Percentiles rank a stretch among this genome's conserved stretches.
These are phyloP conservation scores for Drosophila macrospina DNA, from an alignment of 2,888 invertebrate species.

Conservation along the genomic window DNA sequence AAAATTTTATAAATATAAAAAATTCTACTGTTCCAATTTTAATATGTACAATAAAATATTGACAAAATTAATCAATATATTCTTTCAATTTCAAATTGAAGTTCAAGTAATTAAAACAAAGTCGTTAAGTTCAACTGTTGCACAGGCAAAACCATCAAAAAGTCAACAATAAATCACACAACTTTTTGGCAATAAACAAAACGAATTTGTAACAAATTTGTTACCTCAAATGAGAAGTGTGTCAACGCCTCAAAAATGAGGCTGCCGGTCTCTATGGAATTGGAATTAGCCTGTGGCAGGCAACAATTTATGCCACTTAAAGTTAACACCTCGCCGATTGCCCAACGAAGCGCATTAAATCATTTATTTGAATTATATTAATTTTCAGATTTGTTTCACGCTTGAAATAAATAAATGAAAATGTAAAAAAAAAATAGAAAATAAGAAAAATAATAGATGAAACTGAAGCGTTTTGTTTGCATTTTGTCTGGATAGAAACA, in stretches of 20 bases:
- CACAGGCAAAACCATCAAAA: conserved; percentile 1
- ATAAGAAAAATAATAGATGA: conserved; percentile 45
- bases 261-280: background rate
- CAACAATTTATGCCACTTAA: conserved; percentile 73
- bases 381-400: conserved; percentile 50
- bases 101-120: conserved; percentile 3
- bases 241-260: conserved; percentile 1
- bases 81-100: background rate
- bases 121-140: conserved; percentile 26
- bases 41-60: background rate
- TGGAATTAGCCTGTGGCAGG: conserved; percentile 40
- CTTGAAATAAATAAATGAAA: conserved; percentile 26
- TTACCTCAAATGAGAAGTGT: conserved; percentile 20
- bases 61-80: conserved; percentile 8
- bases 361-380: conserved; percentile 79
- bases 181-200: conserved; percentile 41
- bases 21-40: too few species aligned
- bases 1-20: background rate
- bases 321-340: conserved; percentile 76
- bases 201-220: conserved; percentile 28
- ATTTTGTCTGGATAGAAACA: conserved; percentile 47
- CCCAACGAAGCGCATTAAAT: conserved; percentile 66
- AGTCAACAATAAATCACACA: conserved; percentile 52
- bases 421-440: background rate
- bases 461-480: conserved; percentile 67